A percentile compares a stretch with the other conserved stretches of the same genome.
phyloP scores from a whole-genome alignment of 2,888 invertebrate genomes.

The Cinara cedri region DNA sequence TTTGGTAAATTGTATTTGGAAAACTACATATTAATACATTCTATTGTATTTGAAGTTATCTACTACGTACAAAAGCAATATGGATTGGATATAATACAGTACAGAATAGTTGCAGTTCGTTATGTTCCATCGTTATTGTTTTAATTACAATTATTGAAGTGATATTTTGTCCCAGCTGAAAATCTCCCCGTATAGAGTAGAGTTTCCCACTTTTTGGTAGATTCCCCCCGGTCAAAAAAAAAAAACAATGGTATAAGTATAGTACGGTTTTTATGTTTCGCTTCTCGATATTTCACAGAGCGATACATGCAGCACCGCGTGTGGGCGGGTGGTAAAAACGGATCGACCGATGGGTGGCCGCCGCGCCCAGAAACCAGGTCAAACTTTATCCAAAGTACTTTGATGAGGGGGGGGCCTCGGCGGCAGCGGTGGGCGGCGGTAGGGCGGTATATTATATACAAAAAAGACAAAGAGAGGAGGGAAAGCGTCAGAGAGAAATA shows the following conservation, averaged over 20 bases:
- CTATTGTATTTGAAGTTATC: not conserved
- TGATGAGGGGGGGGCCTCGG: not conserved
- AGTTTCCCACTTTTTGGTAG: too few species aligned
- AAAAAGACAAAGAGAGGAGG: constrained; percentile 29
- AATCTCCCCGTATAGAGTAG: too few species aligned
- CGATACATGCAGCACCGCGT: constrained; percentile 21
- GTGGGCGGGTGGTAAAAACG: constrained; percentile 56
- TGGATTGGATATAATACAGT: too few species aligned
- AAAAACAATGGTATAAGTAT: not conserved
- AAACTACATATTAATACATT: not conserved
- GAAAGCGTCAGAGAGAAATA: not conserved
- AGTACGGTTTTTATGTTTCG: constrained; percentile 3
- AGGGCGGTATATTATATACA: not conserved
- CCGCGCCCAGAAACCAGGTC: constrained; percentile 55
- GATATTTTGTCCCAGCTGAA: not conserved
- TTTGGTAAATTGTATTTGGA: too few species aligned
- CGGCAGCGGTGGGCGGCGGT: not conserved
- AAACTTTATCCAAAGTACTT: constrained; percentile 54
- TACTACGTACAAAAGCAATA: too few species aligned
- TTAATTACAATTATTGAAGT: not conserved
- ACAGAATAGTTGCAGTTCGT: too few species aligned
- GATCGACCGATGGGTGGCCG: constrained; percentile 57
- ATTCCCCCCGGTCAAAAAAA: too few species aligned
- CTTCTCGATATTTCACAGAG: constrained; percentile 20
- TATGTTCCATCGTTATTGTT: not conserved